A percentile compares a stretch with the other conserved stretches of the same genome.
phyloP scores from a whole-genome alignment of 1,140 invertebrate genomes.

The Bombus vancouverensis region DNA sequence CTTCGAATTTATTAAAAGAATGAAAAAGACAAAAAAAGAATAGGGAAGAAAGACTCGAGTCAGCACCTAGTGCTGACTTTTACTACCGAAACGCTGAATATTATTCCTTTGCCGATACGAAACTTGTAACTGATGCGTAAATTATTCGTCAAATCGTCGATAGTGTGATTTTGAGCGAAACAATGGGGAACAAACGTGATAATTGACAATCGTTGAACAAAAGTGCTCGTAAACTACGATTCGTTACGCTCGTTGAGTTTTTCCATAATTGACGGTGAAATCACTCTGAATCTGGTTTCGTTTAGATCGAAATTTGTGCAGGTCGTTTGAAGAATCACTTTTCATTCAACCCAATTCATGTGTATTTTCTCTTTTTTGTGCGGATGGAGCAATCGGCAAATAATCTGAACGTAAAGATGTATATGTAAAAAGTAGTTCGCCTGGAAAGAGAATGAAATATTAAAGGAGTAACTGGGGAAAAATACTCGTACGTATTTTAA shows the following conservation, averaged over 20 bases:
- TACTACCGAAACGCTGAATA: background rate
- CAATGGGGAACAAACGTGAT: background rate
- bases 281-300: background rate
- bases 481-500: background rate
- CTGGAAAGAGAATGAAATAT: background rate
- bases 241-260: background rate
- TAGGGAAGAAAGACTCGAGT: background rate
- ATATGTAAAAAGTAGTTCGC: background rate
- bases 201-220: background rate
- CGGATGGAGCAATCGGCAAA: background rate
- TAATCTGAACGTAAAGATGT: background rate
- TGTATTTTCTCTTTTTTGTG: background rate
- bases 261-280: background rate
- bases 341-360: background rate
- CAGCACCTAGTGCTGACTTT: background rate
- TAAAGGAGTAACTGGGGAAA: no score
- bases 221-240: background rate
- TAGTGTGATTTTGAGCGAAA: background rate
- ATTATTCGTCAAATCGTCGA: background rate
- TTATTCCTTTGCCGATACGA: background rate
- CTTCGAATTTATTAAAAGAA: conserved; percentile 55
- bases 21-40: background rate
- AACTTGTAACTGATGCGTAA: background rate
- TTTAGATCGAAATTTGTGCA: background rate
- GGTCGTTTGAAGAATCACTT: background rate